phyloP scores from a whole-genome alignment of 1,140 invertebrate genomes.

The Dinothrombium tinctorium region DNA sequence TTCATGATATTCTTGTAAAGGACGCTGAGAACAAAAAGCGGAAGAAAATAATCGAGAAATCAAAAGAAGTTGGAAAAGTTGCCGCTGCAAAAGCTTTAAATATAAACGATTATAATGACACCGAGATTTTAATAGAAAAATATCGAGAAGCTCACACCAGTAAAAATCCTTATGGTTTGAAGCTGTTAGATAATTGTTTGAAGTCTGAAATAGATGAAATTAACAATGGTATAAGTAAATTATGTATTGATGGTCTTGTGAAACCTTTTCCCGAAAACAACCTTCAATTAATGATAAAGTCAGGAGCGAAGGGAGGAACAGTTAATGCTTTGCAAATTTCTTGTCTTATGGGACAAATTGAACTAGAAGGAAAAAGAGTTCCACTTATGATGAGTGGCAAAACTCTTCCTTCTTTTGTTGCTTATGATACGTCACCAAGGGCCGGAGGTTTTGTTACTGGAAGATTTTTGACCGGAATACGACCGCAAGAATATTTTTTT shows the following conservation, averaged over 20 bases:
- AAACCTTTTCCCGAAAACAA: slow-evolving; percentile 81
- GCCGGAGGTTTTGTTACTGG: slow-evolving; percentile 90
- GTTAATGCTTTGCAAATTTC: slow-evolving; percentile 95
- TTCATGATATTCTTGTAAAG: slow-evolving; percentile 73
- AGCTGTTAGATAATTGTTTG: slow-evolving; percentile 58
- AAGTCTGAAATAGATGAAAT: slow-evolving; percentile 52
- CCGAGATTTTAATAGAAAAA: slow-evolving; percentile 20
- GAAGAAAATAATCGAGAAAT: slow-evolving; percentile 38
- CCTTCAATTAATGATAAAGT: slow-evolving; percentile 89
- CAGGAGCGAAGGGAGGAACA: slow-evolving; percentile 88
- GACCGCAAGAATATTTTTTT: slow-evolving; percentile 94
- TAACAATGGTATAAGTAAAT: slow-evolving; percentile 70
- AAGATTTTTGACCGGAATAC: slow-evolving; percentile 87
- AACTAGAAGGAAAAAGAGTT: slow-evolving; percentile 88
- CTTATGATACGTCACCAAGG: slow-evolving; percentile 66
- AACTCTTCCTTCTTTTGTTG: slow-evolving; percentile 71
- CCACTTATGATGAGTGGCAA: slow-evolving; percentile 80
- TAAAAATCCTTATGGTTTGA: slow-evolving; percentile 46
- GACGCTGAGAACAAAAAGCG: slow-evolving; percentile 42
- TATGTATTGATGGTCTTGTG: slow-evolving; percentile 49
- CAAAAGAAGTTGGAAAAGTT: slow-evolving; percentile 32
- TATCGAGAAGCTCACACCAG: slow-evolving; percentile 40
- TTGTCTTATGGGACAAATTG: slow-evolving; percentile 85
- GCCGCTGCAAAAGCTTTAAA: slow-evolving; percentile 45
- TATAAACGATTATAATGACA: slow-evolving; percentile 29